A percentile compares a stretch with the other conserved stretches of the same genome.
These are phyloP conservation scores for Bimastos eiseni DNA, from an alignment of 2,888 invertebrate species.

Conservation along the genomic window DNA sequence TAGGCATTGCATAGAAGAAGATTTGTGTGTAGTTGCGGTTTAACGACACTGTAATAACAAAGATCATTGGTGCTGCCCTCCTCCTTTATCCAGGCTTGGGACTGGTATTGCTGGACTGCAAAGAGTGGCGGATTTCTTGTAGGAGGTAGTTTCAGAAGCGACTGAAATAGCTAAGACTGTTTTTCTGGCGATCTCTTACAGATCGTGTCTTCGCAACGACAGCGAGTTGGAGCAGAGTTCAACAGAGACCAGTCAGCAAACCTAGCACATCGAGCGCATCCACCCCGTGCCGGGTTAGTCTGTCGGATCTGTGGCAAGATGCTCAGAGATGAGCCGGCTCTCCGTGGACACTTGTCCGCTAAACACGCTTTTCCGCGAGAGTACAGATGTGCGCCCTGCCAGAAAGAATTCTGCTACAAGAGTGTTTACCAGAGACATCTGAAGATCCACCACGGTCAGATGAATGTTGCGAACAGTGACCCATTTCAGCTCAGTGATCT, in stretches of 20 bases:
- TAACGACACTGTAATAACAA: too few species aligned
- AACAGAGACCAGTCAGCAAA: not conserved
- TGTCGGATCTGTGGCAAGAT: conserved; percentile 8
- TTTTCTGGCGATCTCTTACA: conserved; percentile 13
- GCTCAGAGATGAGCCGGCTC: not conserved
- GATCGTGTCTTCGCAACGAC: not conserved
- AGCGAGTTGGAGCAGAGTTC: not conserved
- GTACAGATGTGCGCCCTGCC: not conserved
- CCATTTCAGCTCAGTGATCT: not conserved
- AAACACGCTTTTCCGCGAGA: not conserved
- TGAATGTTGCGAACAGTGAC: not conserved
- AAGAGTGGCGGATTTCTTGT: too few species aligned
- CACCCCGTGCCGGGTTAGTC: not conserved
- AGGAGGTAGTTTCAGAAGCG: not conserved
- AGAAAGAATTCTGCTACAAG: not conserved
- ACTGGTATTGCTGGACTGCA: too few species aligned
- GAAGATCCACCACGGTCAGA: not conserved
- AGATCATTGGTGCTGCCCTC: too few species aligned
- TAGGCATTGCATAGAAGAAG: too few species aligned
- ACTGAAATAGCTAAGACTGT: conserved; percentile 13
- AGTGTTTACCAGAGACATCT: not conserved
- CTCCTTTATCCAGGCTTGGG: too few species aligned
- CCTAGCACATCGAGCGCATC: not conserved
- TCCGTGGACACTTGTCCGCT: conserved; percentile 1
- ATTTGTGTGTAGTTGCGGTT: too few species aligned